Evolutionary conservation across 2,113 vertebrate genomes (phyloP).

Genomic region (Bubo scandiacus): DNA sequence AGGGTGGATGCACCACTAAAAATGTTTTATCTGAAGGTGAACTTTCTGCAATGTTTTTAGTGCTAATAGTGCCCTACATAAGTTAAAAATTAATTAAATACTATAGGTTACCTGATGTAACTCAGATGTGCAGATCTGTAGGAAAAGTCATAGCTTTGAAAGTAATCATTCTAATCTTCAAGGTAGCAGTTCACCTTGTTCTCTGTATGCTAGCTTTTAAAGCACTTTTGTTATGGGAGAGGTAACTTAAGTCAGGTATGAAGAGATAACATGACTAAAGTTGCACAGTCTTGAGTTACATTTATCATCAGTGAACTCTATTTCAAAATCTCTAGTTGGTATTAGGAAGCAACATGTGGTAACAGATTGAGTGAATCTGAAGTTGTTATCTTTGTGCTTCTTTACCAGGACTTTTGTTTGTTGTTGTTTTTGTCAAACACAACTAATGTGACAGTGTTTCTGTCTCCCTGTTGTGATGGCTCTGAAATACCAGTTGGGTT

Average conservation of each 20-base stretch:
- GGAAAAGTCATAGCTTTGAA: neutral
- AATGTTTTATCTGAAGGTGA: neutral
- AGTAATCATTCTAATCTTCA: neutral
- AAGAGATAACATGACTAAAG: neutral
- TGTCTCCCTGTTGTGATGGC: neutral
- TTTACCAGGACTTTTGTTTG: neutral
- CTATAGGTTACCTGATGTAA: neutral
- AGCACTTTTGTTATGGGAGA: neutral
- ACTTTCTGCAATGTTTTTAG: neutral
- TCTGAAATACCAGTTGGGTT: neutral
- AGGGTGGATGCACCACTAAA: neutral
- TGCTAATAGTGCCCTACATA: neutral
- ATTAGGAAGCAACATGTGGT: neutral
- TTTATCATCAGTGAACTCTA: neutral
- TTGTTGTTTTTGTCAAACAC: neutral
- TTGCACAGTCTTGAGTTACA: neutral
- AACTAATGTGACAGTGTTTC: neutral
- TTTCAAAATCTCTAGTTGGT: neutral
- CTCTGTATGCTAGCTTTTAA: neutral
- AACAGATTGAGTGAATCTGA: neutral
- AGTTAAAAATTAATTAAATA: neutral
- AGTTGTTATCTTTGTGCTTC: neutral
- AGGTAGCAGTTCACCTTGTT: neutral
- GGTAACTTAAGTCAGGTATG: neutral
- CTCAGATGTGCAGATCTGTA: neutral